Percentiles rank a stretch among this genome's conserved stretches.
phyloP scores from a whole-genome alignment of 1,140 invertebrate genomes.

The Linepithema humile region DNA sequence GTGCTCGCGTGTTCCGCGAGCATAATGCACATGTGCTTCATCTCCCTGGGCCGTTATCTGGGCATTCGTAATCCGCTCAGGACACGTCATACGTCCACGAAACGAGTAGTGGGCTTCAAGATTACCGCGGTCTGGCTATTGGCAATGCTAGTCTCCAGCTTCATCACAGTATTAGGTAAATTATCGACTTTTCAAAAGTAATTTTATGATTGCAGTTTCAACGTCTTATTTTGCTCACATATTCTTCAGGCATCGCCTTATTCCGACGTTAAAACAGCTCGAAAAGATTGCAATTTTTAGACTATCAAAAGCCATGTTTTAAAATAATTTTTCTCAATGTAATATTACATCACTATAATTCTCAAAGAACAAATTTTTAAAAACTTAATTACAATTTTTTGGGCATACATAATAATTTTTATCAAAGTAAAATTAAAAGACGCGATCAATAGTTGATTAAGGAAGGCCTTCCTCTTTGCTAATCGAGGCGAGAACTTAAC shows the following conservation, averaged over 20 bases:
- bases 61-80: conserved; percentile 96
- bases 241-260: too few relatives aligned
- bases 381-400: too few relatives aligned
- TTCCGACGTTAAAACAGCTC: too few relatives aligned
- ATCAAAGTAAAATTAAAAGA: conserved; percentile 30
- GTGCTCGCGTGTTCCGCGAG: conserved; percentile 97
- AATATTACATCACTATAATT: too few relatives aligned
- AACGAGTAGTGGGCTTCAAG: conserved; percentile 91
- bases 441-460: conserved; percentile 1
- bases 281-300: too few relatives aligned
- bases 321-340: too few relatives aligned
- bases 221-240: too few relatives aligned
- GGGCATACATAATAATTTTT: conserved; percentile 24
- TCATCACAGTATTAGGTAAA: conserved; percentile 94
- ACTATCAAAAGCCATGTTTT: too few relatives aligned
- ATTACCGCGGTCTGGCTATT: conserved; percentile 94
- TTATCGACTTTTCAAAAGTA: not conserved
- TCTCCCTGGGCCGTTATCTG: conserved; percentile 95
- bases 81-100: conserved; percentile 91
- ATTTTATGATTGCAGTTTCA: too few relatives aligned
- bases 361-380: too few relatives aligned
- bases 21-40: conserved; percentile 99
- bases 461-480: not conserved
- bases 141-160: conserved; percentile 94
- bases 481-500: not conserved